Conservation (phyloP, 2,113 vertebrate genomes). For the Caracal caracal region DNA sequence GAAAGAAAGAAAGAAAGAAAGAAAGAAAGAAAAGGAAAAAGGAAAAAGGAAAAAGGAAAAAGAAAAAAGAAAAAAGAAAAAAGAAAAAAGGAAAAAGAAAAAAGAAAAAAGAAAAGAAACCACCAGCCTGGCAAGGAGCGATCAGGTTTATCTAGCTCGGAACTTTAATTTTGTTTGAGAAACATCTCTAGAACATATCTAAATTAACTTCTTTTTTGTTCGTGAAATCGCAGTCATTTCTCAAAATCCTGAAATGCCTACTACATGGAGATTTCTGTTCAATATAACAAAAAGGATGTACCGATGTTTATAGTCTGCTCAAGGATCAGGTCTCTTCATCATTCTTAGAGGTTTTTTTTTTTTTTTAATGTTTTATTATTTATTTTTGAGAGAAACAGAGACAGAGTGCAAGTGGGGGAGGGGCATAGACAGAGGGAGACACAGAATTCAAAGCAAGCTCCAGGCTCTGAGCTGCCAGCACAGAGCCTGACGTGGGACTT, state of each 20-base stretch:
- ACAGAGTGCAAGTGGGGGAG: too few relatives aligned
- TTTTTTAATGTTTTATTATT: too few relatives aligned
- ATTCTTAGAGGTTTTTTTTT: neutral
- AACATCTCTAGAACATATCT: neutral
- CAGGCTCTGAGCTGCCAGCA: too few relatives aligned
- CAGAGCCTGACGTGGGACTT: too few relatives aligned
- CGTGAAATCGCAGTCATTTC: neutral
- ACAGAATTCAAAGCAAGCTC: too few relatives aligned
- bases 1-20: neutral
- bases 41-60: too few relatives aligned
- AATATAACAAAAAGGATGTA: neutral
- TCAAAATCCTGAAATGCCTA: constrained; percentile 39
- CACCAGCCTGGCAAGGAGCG: neutral
- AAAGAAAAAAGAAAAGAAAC: neutral
- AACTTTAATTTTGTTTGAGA: constrained; percentile 43
- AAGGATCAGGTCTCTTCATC: neutral
- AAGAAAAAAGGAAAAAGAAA: neutral
- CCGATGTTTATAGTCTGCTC: neutral
- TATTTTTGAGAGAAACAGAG: too few relatives aligned
- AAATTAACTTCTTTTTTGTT: constrained; percentile 36
- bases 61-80: too few relatives aligned
- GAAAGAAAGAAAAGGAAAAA: neutral
- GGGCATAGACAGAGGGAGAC: too few relatives aligned
- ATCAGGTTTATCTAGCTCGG: constrained; percentile 30
- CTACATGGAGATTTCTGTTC: neutral